Evolutionary conservation across 2,888 invertebrate species (phyloP).

Genomic region (Capitulum mitella): DNA sequence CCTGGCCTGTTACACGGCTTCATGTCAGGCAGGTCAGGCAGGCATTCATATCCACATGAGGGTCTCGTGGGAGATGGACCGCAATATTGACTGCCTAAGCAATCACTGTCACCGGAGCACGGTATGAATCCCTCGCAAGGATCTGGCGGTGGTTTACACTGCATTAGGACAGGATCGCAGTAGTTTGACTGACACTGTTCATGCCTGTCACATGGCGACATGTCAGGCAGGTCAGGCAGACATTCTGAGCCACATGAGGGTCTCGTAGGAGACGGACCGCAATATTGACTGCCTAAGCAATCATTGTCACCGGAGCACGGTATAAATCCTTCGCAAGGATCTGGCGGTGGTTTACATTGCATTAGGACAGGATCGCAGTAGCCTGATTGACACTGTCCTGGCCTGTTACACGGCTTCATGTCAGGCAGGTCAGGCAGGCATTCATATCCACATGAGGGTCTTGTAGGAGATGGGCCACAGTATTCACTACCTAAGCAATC

Average conservation of each 20-base stretch:
- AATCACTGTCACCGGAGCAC: neutral
- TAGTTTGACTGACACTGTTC: neutral
- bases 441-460: neutral
- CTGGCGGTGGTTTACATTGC: neutral
- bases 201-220: neutral
- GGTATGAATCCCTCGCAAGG: neutral
- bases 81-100: neutral
- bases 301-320: neutral
- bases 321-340: neutral
- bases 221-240: neutral
- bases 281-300: neutral
- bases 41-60: neutral
- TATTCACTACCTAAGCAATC: neutral
- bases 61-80: neutral
- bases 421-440: neutral
- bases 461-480: neutral
- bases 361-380: neutral
- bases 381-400: neutral
- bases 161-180: neutral
- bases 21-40: neutral
- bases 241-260: neutral
- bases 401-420: neutral
- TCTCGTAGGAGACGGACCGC: neutral
- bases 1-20: neutral
- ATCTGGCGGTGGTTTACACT: neutral